Base-by-base conservation (phyloP, 2,797 vertebrate genomes). In the Sebastes diploproa region DNA sequence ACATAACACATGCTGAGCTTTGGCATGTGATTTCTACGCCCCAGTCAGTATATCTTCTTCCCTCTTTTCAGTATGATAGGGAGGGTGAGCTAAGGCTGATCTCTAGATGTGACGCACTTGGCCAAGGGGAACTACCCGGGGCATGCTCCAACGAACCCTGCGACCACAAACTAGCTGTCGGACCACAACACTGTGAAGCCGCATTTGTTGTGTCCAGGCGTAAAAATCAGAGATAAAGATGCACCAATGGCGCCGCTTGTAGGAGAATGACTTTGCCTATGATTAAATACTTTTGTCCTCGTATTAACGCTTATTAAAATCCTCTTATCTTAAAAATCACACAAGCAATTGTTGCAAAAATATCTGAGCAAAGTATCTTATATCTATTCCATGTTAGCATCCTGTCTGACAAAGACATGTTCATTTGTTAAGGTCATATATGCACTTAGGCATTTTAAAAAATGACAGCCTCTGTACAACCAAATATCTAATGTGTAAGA, bases 1-100 rank as follows among this genome's bases (percentile, higher is more conserved):
- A 92, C 92, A 90, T 86, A 94, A 90, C 89, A 88, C 92, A 93
- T 87, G 88, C 89, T 91, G 91, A 76, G 91, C 77, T 90, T 86
- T 89, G 88, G 86, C 80, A 90, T 83, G 79, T 88, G 90, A 88
- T 90, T 90, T 83, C 75, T 81, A 46, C 75, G 82, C 84, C 75
- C 80, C 83, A 89, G 82, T 85, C 85, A 84, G 75, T 88, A 66
- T 72, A 80, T 88, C 72, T 76, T 80, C 81, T 72, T 58, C 56
- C 23, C 55, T 78, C 74, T 82, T 59, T 82, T 81, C 76, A 60
- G 72, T 78, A 68, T 77, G 79, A 88, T 80, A 63, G 74, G 82
- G 32, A 65, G 76, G 83, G 32, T 77, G 60, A 46, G 85, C 80
- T 78, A 54, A 2, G 55, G 72, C 85, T 88, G 72, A 80, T 89